Evolutionary conservation across 37 sponge, comb jelly and placozoan genomes (phyloP).

Genomic region (Amphimedon queenslandica): DNA sequence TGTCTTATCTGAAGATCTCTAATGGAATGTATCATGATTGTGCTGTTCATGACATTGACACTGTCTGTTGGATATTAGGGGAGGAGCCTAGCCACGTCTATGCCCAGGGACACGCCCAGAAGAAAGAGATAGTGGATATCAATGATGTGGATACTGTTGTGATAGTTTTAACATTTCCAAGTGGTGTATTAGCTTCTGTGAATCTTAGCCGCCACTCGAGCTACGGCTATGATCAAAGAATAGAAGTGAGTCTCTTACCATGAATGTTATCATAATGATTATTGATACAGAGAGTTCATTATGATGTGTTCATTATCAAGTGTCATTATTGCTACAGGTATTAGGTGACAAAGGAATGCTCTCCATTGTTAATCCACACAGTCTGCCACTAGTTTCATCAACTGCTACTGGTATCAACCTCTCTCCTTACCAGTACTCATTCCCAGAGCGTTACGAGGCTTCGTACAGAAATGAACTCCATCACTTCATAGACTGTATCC

Average conservation of each 20-base stretch:
- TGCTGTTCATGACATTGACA: conserved; percentile 82
- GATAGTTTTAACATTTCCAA: conserved; percentile 70
- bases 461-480: conserved; percentile 15
- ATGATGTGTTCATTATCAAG: too few relatives aligned
- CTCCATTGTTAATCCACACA: conserved; percentile 29
- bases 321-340: conserved; percentile 18
- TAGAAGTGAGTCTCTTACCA: conserved; percentile 56
- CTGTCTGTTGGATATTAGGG: conserved; percentile 65
- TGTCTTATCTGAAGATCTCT: conserved; percentile 64
- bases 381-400: conserved; percentile 18
- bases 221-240: conserved; percentile 81
- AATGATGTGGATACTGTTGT: conserved; percentile 75
- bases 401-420: conserved; percentile 1
- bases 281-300: too few relatives aligned
- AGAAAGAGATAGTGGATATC: conserved; percentile 49
- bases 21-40: conserved; percentile 81
- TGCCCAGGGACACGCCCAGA: conserved; percentile 32
- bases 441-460: conserved; percentile 66
- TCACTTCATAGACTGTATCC: conserved; percentile 27
- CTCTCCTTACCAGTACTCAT: conserved; percentile 47
- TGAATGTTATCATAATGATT: background rate
- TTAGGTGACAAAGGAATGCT: conserved; percentile 77
- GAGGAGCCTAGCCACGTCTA: conserved; percentile 54
- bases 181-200: conserved; percentile 62
- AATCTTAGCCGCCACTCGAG: conserved; percentile 72